Conservation (phyloP, 1,140 invertebrate species). For the Pachypsylla venusta region DNA sequence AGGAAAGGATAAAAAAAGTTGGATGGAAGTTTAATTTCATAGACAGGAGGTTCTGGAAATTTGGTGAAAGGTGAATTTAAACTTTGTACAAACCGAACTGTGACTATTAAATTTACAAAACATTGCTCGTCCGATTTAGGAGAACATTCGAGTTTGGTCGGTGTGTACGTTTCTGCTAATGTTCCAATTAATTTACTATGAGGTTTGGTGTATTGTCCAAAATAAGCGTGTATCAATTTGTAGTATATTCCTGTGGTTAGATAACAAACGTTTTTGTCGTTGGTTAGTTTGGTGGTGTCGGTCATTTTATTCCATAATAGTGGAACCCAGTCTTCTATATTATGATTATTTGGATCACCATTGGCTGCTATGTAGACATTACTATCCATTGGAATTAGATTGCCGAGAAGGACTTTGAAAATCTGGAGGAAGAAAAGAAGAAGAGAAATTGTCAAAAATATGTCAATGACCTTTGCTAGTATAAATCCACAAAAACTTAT, state of each 20-base stretch:
- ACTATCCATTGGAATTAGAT: not conserved
- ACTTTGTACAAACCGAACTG: conserved; percentile 43
- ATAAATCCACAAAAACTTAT: not conserved
- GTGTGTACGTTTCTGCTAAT: conserved; percentile 24
- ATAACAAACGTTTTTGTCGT: too few species aligned
- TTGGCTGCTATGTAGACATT: not conserved
- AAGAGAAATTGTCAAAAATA: not conserved
- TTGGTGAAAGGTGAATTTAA: conserved; percentile 35
- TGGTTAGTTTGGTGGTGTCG: conserved; percentile 23
- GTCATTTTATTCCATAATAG: not conserved
- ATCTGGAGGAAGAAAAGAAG: not conserved
- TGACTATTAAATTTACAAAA: conserved; percentile 29
- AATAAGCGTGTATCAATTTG: conserved; percentile 33
- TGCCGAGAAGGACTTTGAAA: not conserved
- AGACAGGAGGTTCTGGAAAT: conserved; percentile 40
- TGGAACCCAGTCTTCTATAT: conserved; percentile 18
- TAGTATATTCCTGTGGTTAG: conserved; percentile 35
- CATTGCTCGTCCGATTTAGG: too few species aligned
- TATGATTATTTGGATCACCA: conserved; percentile 14
- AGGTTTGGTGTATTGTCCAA: conserved; percentile 33
- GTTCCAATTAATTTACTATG: conserved; percentile 37
- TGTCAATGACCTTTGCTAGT: not conserved
- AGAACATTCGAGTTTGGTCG: not conserved
- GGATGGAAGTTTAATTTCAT: conserved; percentile 43
- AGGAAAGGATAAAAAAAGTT: conserved; percentile 58